Conservation (phyloP, 2,888 invertebrate genomes). For the Brachyptera risi region DNA sequence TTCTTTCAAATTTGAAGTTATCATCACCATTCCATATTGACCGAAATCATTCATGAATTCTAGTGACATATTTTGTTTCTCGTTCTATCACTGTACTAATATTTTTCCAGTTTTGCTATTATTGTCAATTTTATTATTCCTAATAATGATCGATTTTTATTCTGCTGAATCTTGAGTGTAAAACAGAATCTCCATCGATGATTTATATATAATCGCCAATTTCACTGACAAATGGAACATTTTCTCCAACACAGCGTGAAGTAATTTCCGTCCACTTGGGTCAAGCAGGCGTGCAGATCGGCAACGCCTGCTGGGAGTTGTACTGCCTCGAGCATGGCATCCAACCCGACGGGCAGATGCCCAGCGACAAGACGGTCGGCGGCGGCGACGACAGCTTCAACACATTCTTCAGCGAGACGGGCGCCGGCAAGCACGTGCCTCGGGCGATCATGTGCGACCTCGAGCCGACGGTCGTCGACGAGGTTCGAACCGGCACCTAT, state of each 20-base stretch:
- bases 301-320: conserved; percentile 86
- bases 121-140: too few species aligned
- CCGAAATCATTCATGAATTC: too few species aligned
- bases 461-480: conserved; percentile 85
- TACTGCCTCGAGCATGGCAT: conserved; percentile 87
- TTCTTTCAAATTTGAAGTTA: too few species aligned
- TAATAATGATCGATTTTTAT: too few species aligned
- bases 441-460: conserved; percentile 92
- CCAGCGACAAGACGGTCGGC: conserved; percentile 86
- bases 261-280: conserved; percentile 76
- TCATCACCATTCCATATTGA: too few species aligned
- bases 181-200: too few species aligned
- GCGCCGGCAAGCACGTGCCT: conserved; percentile 93
- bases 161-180: too few species aligned
- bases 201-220: too few species aligned
- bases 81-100: too few species aligned
- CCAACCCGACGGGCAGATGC: conserved; percentile 93
- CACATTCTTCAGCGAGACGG: conserved; percentile 92
- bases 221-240: not conserved
- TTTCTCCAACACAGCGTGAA: conserved; percentile 57
- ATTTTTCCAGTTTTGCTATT: too few species aligned
- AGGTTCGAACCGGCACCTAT: conserved; percentile 79
- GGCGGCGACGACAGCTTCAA: conserved; percentile 93
- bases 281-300: conserved; percentile 84
- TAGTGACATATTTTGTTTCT: too few species aligned